Conservation (phyloP, 2,888 invertebrate species). For the Tigriopus californicus region DNA sequence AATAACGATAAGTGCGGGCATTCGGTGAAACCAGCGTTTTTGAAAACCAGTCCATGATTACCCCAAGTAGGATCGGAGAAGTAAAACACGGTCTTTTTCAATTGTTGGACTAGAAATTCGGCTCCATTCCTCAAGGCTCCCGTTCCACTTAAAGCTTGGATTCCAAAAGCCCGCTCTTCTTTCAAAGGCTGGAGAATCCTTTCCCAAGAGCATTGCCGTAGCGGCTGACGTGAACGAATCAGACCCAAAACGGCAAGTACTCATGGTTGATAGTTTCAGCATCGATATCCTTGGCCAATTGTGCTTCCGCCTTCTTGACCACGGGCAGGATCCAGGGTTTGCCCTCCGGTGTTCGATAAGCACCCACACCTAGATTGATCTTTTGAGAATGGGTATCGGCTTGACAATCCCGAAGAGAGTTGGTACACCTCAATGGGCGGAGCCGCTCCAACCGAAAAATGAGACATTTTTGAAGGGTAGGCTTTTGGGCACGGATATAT, state of each 20-base stretch:
- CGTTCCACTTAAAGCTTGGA: slow-evolving; percentile 86
- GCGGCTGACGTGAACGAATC: slow-evolving; percentile 64
- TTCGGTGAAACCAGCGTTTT: slow-evolving; percentile 51
- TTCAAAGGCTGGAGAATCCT: slow-evolving; percentile 47
- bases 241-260: slow-evolving; percentile 66
- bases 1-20: slow-evolving; percentile 72
- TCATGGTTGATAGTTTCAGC: slow-evolving; percentile 72
- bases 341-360: slow-evolving; percentile 76
- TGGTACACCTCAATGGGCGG: slow-evolving; percentile 83
- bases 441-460: slow-evolving; percentile 52
- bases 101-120: slow-evolving; percentile 54
- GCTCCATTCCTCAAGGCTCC: slow-evolving; percentile 76
- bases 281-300: slow-evolving; percentile 43
- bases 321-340: slow-evolving; percentile 94
- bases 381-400: slow-evolving; percentile 73
- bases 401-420: slow-evolving; percentile 8
- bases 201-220: slow-evolving; percentile 71
- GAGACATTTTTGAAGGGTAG: slow-evolving; percentile 15
- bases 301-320: slow-evolving; percentile 50
- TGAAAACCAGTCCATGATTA: slow-evolving; percentile 52
- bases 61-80: slow-evolving; percentile 92
- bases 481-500: no score
- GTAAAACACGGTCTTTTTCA: slow-evolving; percentile 40
- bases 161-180: slow-evolving; percentile 40
- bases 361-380: slow-evolving; percentile 92